Evolutionary conservation across 2,113 vertebrate genomes (phyloP), one percentile per base, ranked within the genome.

Genomic region (Xenopus laevis): DNA sequence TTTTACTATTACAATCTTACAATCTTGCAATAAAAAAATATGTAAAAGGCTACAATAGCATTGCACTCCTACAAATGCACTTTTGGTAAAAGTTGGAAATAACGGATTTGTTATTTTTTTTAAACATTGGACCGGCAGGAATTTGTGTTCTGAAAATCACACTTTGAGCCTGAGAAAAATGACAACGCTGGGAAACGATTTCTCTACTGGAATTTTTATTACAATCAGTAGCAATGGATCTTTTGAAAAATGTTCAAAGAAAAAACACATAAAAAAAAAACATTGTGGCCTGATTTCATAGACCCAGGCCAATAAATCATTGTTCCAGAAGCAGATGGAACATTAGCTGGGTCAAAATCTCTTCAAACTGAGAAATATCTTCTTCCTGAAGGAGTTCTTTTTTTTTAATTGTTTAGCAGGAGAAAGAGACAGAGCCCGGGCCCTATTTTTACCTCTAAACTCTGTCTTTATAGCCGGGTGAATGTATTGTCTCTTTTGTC

Each of bases 261-360:
- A 74, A 75, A 75, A 68, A 52, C 65, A 68, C 68, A 67, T 75
- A 46, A 68, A 75, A 27, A n/a, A 53, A 55, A 50, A 74, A 74
- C 72, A 74, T 68, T 75, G 72, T 68, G 72, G 72, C 72, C 72
- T 75, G 72, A 75, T 75, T 75, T 75, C 65, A 68, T 68, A 75
- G 45, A 75, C 65, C 68, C 44, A 53, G 72, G n/a, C 65, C 72
- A 15, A 75, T 75, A 68, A 75, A 75, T 75, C 72, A 75, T 75
- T 68, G 65, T 52, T 68, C 57, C 59, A 62, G 72, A 75, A 75
- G 72, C 65, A 68, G 72, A 75, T 68, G 58, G 65, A 68, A 75
- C 72, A 75, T 75, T 68, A 75, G 72, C 65, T 67, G 65, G 72
- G 72, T 68, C 55, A 68, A 58, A 45, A 45, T 46, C 57, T 68